Evolutionary conservation across 2,113 vertebrate species (phyloP).

Genomic region (Caloenas nicobarica): DNA sequence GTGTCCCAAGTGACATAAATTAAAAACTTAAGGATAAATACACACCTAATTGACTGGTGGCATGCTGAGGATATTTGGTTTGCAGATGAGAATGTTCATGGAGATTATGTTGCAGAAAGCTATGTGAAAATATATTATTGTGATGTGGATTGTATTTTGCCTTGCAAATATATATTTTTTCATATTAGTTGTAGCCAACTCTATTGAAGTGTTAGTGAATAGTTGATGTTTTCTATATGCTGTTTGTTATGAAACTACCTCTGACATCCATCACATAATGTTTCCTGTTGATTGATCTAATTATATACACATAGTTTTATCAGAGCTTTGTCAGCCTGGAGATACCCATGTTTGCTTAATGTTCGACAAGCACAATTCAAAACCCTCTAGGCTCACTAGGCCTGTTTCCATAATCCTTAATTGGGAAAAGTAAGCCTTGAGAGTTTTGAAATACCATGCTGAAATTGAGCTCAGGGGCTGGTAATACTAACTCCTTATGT

Average conservation of each 20-base stretch:
- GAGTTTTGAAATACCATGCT: constrained; percentile 69
- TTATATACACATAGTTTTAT: constrained; percentile 70
- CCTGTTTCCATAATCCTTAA: constrained; percentile 74
- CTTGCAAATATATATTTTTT: neutral
- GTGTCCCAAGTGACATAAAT: constrained; percentile 26
- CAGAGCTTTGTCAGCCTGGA: constrained; percentile 73
- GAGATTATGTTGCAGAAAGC: neutral
- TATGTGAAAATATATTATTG: neutral
- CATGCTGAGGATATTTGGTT: constrained; percentile 39
- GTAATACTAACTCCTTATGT: neutral
- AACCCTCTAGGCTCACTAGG: constrained; percentile 68
- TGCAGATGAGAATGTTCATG: constrained; percentile 12
- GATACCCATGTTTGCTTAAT: constrained; percentile 72
- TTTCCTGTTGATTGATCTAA: constrained; percentile 74
- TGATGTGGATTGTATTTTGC: neutral
- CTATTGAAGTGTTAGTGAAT: neutral
- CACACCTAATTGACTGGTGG: constrained; percentile 20
- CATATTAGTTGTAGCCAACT: neutral
- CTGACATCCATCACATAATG: constrained; percentile 55
- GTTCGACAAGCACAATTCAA: constrained; percentile 72
- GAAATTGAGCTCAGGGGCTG: constrained; percentile 54
- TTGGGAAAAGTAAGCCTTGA: constrained; percentile 69
- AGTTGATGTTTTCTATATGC: neutral
- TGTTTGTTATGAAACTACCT: constrained; percentile 36
- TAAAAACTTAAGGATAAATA: constrained; percentile 51